Evolutionary conservation across 1,140 invertebrate species (phyloP).

Genomic region (Marisa cornuarietis): DNA sequence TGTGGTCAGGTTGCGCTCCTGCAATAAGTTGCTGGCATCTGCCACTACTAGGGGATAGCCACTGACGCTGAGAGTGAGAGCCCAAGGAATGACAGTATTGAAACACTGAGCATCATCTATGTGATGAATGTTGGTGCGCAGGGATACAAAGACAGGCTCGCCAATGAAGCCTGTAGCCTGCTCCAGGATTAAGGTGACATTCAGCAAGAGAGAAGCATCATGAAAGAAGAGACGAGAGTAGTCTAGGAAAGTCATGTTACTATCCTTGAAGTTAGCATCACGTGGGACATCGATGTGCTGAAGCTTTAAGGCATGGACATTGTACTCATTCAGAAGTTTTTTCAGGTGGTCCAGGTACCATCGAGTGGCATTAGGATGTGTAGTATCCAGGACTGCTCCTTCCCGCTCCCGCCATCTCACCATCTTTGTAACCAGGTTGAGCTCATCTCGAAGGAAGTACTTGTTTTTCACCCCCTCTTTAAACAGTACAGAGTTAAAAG

Average conservation of each 20-base stretch:
- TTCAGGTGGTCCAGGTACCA: conserved; percentile 32
- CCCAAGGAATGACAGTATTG: conserved; percentile 75
- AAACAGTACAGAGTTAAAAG: conserved; percentile 37
- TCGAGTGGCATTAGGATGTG: conserved; percentile 29
- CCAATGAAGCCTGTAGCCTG: conserved; percentile 36
- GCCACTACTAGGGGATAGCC: conserved; percentile 87
- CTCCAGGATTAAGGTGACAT: conserved; percentile 34
- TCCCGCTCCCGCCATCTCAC: conserved; percentile 34
- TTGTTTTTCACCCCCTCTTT: conserved; percentile 25
- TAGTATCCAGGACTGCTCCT: conserved; percentile 38
- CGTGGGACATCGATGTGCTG: conserved; percentile 35
- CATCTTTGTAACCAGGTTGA: conserved; percentile 36
- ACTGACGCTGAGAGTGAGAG: conserved; percentile 82
- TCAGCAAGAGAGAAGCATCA: conserved; percentile 25
- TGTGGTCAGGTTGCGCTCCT: conserved; percentile 70
- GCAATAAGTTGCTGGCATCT: conserved; percentile 93
- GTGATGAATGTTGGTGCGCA: conserved; percentile 26
- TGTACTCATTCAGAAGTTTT: conserved; percentile 17
- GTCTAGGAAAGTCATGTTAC: conserved; percentile 38
- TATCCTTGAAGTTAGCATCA: conserved; percentile 30
- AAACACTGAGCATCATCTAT: conserved; percentile 27
- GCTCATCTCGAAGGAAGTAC: conserved; percentile 38
- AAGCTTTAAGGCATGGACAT: conserved; percentile 34
- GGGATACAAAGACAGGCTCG: conserved; percentile 27
- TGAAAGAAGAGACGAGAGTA: conserved; percentile 34